Evolutionary conservation across 1,140 invertebrate genomes (phyloP).

Genomic region (Neoseiulus cucumeris): DNA sequence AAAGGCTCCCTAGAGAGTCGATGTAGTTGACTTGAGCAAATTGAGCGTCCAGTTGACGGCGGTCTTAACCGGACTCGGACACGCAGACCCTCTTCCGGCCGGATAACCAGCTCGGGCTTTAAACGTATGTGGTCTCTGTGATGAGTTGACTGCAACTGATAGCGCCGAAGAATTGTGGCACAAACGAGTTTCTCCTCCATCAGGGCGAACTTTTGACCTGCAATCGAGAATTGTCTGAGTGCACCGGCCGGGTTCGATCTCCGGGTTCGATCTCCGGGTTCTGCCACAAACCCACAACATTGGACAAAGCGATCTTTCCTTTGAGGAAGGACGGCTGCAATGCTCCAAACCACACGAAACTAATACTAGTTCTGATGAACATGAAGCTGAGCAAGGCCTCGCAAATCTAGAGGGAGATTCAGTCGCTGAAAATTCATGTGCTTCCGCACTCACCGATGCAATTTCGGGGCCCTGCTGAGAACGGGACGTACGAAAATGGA

Average conservation of each 20-base stretch:
- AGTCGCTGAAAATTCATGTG: no score
- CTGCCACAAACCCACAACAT: no score
- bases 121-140: background rate
- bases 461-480: slow-evolving; percentile 28
- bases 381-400: no score
- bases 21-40: no score
- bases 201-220: slow-evolving; percentile 37
- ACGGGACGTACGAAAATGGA: slow-evolving; percentile 28
- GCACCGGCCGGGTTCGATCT: no score
- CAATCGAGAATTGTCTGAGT: background rate
- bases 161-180: slow-evolving; percentile 26
- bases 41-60: background rate
- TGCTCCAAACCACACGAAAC: no score
- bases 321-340: no score
- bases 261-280: no score
- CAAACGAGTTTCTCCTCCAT: slow-evolving; percentile 36
- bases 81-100: background rate
- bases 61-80: background rate
- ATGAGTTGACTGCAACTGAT: background rate
- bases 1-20: no score
- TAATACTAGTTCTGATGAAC: no score
- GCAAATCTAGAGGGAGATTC: no score
- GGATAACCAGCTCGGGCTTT: background rate
- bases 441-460: slow-evolving; percentile 22
- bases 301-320: no score